Evolutionary conservation across 2,888 invertebrate genomes (phyloP), one percentile per base, ranked within the genome.

Genomic region (Mythimna vitellina): DNA sequence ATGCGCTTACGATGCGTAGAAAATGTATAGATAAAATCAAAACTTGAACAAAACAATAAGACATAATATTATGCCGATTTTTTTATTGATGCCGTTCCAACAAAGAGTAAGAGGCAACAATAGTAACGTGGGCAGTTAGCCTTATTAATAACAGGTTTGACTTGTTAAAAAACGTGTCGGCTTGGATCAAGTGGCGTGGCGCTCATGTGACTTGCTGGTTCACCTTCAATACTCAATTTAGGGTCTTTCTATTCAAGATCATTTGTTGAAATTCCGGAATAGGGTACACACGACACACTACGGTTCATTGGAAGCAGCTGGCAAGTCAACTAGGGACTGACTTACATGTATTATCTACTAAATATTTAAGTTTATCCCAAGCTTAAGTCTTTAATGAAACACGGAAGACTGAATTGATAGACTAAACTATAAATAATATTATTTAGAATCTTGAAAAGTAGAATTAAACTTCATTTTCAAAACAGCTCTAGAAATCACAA

Each of bases 111-210:
- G 68, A 71, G 83, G 75, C 58, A 76, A 82, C 82, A 84, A 83
- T 73, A 77, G 75, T 76, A 76, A 70, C 68, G 68, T 67, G 70
- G 53, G 72, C 67, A 68, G 81, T 77, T 81, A 70, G 79, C 77
- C 78, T 81, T 72, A 81, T 73, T 78, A 73, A 65, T 53, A 80
- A 83, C 86, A 66, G 84, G 86, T 86, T 82, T 80, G 80, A 70
- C 81, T 65, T 49, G 78, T 66, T 70, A 65, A 67, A 70, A 78
- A 71, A 72, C 73, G 32, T 62, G 79, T 70, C 73, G 67, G 63
- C 69, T 78, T 61, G 71, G 60, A 77, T 77, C 77, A 68, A 85
- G 67, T 67, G 61, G 61, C 49, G 63, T 64, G 76, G 69, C 71
- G 70, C 53, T 71, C 69, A 49, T 61, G 56, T 70, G 14, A 67